phyloP scores from a whole-genome alignment of 2,113 vertebrate genomes.

The Leucosticte australis region DNA sequence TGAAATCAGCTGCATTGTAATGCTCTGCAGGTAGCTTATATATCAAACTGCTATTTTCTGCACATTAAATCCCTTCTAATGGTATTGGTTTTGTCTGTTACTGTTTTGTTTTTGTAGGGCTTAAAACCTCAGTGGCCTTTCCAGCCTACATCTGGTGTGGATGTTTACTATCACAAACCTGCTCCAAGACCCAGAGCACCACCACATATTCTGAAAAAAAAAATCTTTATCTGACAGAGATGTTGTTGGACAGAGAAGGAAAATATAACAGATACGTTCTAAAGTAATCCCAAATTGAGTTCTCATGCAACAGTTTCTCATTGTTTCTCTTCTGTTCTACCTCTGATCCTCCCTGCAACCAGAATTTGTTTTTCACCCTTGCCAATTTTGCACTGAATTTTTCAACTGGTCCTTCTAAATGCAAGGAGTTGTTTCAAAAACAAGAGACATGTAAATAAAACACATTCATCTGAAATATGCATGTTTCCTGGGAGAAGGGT shows the following conservation, averaged over 20 bases:
- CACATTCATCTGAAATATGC: neutral
- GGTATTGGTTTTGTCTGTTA: neutral
- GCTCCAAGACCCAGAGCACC: neutral
- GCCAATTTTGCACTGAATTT: neutral
- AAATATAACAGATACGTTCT: neutral
- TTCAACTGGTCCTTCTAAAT: neutral
- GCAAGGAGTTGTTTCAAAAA: neutral
- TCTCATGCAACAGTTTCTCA: neutral
- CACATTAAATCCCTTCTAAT: neutral
- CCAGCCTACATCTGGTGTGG: neutral
- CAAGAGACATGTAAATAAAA: neutral
- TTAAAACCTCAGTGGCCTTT: neutral
- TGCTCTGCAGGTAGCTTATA: neutral
- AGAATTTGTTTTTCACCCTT: neutral
- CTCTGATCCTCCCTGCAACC: neutral
- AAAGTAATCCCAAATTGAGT: neutral
- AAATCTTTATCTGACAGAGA: neutral
- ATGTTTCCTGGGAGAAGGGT: neutral
- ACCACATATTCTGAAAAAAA: neutral
- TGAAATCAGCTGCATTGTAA: neutral
- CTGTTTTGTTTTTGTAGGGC: neutral
- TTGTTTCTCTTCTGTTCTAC: neutral
- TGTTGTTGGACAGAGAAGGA: neutral
- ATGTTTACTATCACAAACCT: neutral
- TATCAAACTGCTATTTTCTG: neutral